Percentiles rank a stretch among this genome's conserved stretches.
These are phyloP conservation scores for Pseudomyrmex cubaensis DNA, from an alignment of 1,140 invertebrate species.

Conservation along the genomic window DNA sequence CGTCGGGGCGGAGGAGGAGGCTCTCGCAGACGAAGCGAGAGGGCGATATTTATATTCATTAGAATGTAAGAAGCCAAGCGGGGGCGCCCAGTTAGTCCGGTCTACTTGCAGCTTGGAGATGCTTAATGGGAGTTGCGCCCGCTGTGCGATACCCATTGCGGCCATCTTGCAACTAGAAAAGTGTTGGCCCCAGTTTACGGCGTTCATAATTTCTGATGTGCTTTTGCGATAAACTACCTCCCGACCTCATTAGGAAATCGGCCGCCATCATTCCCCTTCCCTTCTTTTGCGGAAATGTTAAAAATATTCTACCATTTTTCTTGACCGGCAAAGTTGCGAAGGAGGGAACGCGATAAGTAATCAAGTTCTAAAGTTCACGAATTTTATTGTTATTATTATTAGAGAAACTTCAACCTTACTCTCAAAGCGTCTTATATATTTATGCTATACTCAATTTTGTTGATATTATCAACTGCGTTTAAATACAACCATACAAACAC, in stretches of 20 bases:
- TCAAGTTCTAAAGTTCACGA: background rate
- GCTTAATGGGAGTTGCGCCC: conserved; percentile 69
- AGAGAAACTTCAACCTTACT: too few species aligned
- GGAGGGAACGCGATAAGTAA: background rate
- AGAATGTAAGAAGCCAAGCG: conserved; percentile 74
- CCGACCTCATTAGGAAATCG: conserved; percentile 26
- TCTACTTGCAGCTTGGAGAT: conserved; percentile 68
- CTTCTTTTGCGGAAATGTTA: background rate
- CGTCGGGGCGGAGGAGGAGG: background rate
- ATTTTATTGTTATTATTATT: background rate
- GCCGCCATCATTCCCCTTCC: background rate
- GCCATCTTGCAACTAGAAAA: conserved; percentile 57
- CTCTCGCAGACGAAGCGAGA: conserved; percentile 27
- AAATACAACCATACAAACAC: conserved; percentile 11
- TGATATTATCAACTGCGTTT: background rate
- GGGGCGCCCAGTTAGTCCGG: conserved; percentile 54
- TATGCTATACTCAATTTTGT: background rate
- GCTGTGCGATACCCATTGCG: conserved; percentile 52
- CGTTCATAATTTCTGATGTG: conserved; percentile 50
- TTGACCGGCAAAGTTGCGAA: background rate
- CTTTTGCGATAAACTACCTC: conserved; percentile 18
- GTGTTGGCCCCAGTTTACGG: conserved; percentile 43
- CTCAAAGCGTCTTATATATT: background rate
- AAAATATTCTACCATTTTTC: background rate
- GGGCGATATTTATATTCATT: conserved; percentile 77